Base-by-base conservation (phyloP, 2,797 vertebrate species). In the Clarias laeviceps region DNA sequence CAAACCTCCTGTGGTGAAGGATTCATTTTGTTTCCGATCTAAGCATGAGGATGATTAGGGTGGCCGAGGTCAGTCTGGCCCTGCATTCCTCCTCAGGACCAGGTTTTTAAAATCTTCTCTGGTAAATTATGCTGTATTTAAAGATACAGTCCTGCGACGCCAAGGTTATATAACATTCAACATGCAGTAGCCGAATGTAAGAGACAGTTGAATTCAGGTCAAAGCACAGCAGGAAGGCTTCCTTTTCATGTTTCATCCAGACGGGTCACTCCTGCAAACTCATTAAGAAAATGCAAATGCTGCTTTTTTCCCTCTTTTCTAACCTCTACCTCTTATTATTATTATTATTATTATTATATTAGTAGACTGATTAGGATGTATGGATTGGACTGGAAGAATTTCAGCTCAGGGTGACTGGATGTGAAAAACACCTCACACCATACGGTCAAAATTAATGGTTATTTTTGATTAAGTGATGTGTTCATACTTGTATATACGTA, bases 201-300 rank as follows among this genome's bases (percentile, higher is more conserved):
- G 73, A 94, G 95, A 96, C 95, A 95, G 96, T 95, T 95, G 95
- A 96, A 97, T 96, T 95, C 95, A 96, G 96, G 96, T 96, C 97
- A 96, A 94, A 91, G 91, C 95, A 87, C 96, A 95, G 94, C 94
- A 95, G 95, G 95, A 96, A 90, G 90, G 93, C 91, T 94, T 93
- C 90, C 92, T 95, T 97, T 97, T 97, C 95, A 97, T 96, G 96
- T 96, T 93, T 94, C 95, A 95, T 96, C 96, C 95, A 94, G 94
- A 94, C 93, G 92, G 96, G 97, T 96, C 96, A 96, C 92, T 95
- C 94, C 93, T 94, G 93, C 94, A 90, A 94, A 96, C 95, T 97
- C 96, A 96, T 97, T 97, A 96, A 96, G 94, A 94, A 95, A 95
- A 95, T 95, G 94, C 93, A 93, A 95, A 95, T 95, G 91, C 91